Percentiles rank a stretch among this genome's conserved stretches.
phyloP scores from a whole-genome alignment of 2,113 vertebrate species.

The Nothocercus nigrocapillus region DNA sequence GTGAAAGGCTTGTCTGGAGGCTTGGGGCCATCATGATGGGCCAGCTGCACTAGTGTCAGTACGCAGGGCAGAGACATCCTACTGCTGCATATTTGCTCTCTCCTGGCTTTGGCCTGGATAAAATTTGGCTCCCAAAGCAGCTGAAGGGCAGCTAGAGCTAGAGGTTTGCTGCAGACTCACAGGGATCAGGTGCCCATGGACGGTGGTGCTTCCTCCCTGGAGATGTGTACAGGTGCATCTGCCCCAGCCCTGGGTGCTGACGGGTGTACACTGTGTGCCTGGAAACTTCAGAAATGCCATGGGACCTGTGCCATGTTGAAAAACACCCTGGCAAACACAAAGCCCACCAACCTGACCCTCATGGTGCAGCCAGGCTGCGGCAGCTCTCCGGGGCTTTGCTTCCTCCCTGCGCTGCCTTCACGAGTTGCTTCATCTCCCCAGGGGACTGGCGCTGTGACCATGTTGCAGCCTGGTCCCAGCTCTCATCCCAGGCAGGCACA shows the following conservation, averaged over 20 bases:
- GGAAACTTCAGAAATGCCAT: not conserved
- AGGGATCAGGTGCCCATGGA: not conserved
- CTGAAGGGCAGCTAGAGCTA: not conserved
- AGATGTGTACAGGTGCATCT: not conserved
- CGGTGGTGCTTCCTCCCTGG: not conserved
- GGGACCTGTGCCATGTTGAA: not conserved
- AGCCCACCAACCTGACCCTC: not conserved
- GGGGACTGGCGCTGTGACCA: too few relatives aligned
- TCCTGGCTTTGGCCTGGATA: not conserved
- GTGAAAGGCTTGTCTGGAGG: not conserved
- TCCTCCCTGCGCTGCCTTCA: too few relatives aligned
- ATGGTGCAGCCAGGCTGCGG: accelerated
- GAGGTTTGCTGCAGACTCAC: not conserved
- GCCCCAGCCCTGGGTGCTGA: accelerated
- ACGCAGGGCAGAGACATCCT: not conserved
- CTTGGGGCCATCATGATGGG: not conserved
- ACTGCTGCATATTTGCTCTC: not conserved
- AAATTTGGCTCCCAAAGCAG: not conserved
- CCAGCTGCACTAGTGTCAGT: not conserved
- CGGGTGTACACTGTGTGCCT: not conserved
- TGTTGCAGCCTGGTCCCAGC: too few relatives aligned
- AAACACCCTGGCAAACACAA: not conserved
- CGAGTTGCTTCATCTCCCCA: too few relatives aligned
- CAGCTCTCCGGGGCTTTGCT: not conserved
- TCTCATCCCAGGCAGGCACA: too few relatives aligned